Percentiles rank a stretch among this genome's conserved stretches.
These are phyloP conservation scores for Macropus fuliginosus DNA, from an alignment of 2,797 vertebrate species.

Conservation along the genomic window DNA sequence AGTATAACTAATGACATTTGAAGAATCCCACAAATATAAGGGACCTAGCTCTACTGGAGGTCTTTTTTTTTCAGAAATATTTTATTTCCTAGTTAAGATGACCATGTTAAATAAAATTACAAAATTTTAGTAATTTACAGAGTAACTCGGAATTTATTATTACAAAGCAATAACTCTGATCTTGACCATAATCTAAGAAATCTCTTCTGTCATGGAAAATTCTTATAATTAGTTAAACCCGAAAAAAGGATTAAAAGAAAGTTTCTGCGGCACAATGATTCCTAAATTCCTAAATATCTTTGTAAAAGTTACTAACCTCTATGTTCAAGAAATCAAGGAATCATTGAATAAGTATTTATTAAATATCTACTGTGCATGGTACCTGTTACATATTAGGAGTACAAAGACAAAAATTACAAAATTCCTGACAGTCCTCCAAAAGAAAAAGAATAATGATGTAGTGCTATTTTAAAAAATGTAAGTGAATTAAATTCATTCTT, in stretches of 20 bases:
- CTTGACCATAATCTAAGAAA: background rate
- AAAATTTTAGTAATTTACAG: background rate
- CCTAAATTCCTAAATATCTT: background rate
- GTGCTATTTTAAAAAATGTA: background rate
- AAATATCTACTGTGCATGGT: background rate
- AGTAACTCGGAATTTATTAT: background rate
- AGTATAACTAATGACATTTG: background rate
- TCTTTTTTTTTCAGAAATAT: background rate
- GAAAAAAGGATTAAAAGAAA: background rate
- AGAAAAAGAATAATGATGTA: background rate
- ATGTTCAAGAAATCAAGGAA: background rate
- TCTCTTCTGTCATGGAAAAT: background rate
- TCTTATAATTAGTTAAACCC: background rate
- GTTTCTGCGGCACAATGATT: background rate
- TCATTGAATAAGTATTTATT: background rate
- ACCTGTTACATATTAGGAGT: background rate
- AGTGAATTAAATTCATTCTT: background rate
- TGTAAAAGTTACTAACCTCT: background rate
- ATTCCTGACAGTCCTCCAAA: background rate
- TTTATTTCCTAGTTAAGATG: background rate
- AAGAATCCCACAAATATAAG: background rate
- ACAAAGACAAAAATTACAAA: background rate
- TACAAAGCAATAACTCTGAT: background rate
- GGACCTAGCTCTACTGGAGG: too few species aligned
- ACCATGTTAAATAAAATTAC: background rate